Evolutionary conservation across 2,113 vertebrate genomes (phyloP).

Genomic region (Limnothrissa miodon): DNA sequence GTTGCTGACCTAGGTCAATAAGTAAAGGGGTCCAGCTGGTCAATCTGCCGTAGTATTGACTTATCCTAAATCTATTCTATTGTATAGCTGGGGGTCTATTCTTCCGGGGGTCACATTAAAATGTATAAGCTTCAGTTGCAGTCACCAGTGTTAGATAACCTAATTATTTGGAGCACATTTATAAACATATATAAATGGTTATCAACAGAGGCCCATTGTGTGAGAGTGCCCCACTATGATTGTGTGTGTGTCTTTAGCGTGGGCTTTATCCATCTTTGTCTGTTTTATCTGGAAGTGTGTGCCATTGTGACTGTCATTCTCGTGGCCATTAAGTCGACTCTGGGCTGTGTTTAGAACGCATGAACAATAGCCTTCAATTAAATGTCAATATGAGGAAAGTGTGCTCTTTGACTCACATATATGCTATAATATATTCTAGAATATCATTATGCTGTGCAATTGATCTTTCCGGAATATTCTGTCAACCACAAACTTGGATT

Average conservation of each 20-base stretch:
- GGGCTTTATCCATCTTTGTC: background rate
- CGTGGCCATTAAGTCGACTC: background rate
- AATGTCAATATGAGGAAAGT: background rate
- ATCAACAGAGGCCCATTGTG: constrained; percentile 25
- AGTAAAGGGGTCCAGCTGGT: constrained; percentile 72
- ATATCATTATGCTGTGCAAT: background rate
- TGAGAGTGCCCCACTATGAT: background rate
- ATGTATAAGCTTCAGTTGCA: constrained; percentile 62
- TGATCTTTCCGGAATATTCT: background rate
- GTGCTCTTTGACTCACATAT: background rate
- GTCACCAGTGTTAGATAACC: constrained; percentile 69
- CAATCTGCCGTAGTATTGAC: constrained; percentile 65
- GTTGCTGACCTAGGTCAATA: constrained; percentile 72
- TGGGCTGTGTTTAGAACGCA: background rate
- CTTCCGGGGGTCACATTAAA: constrained; percentile 62
- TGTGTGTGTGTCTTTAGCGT: background rate
- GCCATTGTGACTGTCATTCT: background rate
- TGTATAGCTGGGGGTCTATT: constrained; percentile 69
- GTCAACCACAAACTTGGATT: background rate
- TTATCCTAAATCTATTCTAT: constrained; percentile 63
- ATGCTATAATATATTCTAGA: no score
- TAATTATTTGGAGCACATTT: constrained; percentile 62
- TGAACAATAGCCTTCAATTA: background rate
- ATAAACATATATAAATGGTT: constrained; percentile 58
- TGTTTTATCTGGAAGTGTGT: background rate